phyloP scores from a whole-genome alignment of 2,888 invertebrate genomes.

The Meiosimyza decipiens region DNA sequence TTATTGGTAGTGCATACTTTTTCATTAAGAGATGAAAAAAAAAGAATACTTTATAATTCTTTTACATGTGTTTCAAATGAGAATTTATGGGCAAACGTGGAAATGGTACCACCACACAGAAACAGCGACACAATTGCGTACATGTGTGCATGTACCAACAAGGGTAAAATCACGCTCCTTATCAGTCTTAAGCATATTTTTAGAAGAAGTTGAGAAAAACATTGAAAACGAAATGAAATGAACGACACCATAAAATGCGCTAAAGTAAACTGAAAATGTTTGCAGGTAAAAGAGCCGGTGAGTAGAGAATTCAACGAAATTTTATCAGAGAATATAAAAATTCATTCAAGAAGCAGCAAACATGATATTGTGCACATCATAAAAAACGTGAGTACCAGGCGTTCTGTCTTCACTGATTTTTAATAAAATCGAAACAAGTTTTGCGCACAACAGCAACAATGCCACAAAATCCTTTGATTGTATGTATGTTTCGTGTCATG shows the following conservation, averaged over 20 bases:
- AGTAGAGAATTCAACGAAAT: no score
- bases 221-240: background rate
- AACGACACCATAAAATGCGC: constrained; percentile 15
- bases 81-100: constrained; percentile 31
- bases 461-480: constrained; percentile 4
- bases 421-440: no score
- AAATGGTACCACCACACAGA: background rate
- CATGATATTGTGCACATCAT: no score
- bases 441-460: background rate
- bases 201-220: background rate
- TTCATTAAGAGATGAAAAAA: constrained; percentile 26
- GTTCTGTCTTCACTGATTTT: no score
- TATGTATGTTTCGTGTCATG: no score
- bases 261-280: no score
- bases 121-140: background rate
- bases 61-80: constrained; percentile 15
- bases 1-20: constrained; percentile 21
- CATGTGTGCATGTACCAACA: background rate
- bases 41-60: background rate
- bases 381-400: no score
- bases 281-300: no score
- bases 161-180: constrained; percentile 37
- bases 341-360: no score
- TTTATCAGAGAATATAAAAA: no score
- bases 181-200: constrained; percentile 38